Percentiles rank a stretch among this genome's conserved stretches.
These are phyloP conservation scores for Sakesphorus luctuosus DNA, from an alignment of 2,113 vertebrate species.

Conservation along the genomic window DNA sequence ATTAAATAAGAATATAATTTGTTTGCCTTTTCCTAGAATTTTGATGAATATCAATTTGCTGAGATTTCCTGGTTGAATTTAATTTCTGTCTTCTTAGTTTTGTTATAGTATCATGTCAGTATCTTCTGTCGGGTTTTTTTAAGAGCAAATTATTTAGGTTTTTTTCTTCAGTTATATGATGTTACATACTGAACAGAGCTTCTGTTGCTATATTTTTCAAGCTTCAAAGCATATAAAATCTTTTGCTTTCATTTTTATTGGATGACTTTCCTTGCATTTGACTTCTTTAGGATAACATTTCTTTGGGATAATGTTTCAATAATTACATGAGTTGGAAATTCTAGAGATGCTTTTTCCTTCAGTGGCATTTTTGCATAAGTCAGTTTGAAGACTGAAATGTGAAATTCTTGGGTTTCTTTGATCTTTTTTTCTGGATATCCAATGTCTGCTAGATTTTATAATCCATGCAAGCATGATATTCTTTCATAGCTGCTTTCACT, in stretches of 20 bases:
- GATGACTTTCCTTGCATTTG: not conserved
- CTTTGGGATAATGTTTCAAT: not conserved
- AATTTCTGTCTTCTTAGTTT: not conserved
- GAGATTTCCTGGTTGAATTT: conserved; percentile 27
- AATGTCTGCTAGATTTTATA: not conserved
- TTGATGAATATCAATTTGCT: conserved; percentile 15
- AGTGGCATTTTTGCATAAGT: not conserved
- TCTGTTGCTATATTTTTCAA: not conserved
- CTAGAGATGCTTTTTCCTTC: not conserved
- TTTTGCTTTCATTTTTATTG: not conserved
- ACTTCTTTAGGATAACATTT: not conserved
- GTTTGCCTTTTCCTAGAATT: not conserved
- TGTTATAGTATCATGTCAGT: not conserved
- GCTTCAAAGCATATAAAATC: not conserved
- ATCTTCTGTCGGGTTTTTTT: not conserved
- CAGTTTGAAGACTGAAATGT: not conserved
- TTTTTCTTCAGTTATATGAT: not conserved
- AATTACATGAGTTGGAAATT: not conserved
- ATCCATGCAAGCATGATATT: not conserved
- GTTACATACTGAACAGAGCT: not conserved
- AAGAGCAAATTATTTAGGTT: not conserved
- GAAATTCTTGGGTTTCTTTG: not conserved
- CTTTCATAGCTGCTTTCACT: not conserved
- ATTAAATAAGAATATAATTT: not conserved
- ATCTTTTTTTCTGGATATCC: not conserved